Evolutionary conservation across 2,113 vertebrate genomes (phyloP), one percentile per base, ranked within the genome.

Genomic region (Bungarus multicinctus): DNA sequence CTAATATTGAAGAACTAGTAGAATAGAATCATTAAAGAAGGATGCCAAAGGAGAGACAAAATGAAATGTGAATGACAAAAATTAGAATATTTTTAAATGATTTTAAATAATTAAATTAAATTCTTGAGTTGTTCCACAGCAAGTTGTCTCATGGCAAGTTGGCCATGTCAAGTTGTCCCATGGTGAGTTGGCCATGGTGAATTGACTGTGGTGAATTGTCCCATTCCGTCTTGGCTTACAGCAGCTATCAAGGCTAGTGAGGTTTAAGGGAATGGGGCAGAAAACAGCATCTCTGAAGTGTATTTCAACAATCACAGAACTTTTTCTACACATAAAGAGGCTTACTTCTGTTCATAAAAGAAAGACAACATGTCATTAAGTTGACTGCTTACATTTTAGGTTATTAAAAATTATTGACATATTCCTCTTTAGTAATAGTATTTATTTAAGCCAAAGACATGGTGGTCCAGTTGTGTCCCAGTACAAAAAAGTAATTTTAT

Each of bases 351-450:
- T 81, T 45, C 25, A n/a, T 39, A 92, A 60, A 39, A 74, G 30
- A 43, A 91, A 45, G 10, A 60, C n/a, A 91, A 60, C 91, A 34
- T 91, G n/a, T 55, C 52, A 22, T 91, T 87, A 91, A 91, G 58
- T 20, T 43, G 43, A 58, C 2, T 58, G 53, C 58, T 52, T 16
- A 23, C 22, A 20, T 47, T 20, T 43, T 1, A 10, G 39, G 54
- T 85, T 25, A 85, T 85, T 91, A 57, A 57, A 85, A 86, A 34
- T 34, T 74, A 74, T n/a, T 18, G n/a, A 74, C 5, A 18, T 34
- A 74, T 74, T 74, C 14, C n/a, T 74, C n/a, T 74, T 74, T 74
- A 16, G 64, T 74, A 34, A 74, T 74, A 74, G 30, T 74, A 34
- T 18, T 74, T 18, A 74, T 74, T 34, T 74, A 74, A 74, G 64